Base-by-base conservation (phyloP, 1,140 invertebrate genomes). In the Alviniconcha marisindica region DNA sequence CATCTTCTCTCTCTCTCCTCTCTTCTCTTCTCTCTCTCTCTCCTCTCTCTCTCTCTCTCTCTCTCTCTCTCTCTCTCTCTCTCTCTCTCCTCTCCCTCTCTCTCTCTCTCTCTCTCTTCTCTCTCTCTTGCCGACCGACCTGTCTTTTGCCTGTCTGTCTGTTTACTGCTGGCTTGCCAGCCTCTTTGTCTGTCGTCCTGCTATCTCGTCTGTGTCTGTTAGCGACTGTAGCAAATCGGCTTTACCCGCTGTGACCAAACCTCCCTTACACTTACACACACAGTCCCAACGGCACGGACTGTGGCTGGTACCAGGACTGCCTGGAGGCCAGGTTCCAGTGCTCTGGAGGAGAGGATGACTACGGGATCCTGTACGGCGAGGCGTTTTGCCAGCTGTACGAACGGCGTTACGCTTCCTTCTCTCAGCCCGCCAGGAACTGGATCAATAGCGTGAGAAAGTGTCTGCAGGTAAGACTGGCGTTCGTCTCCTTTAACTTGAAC, bases 381-480 rank as follows among this genome's bases (percentile, higher is more conserved):
- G 38, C 18, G 31, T 71, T 71, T 18, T 71, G 69, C 18, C 33
- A 36, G 31, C 31, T 38, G 18, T 71, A 71, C 69, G 69, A 71
- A 33, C 15, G 36, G 0, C 18, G 38, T 28, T 71, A 31, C 69
- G 4, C 28, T 18, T 3, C 4, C 31, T 28, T 71, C 69, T 71
- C 69, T 71, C 1, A 5, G 12, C 31, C n/a, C 12, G 69, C 31
- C 69, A 36, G 31, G 18, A 18, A 71, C 28, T 71, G 69, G 69
- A 18, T 71, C 7, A 0, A 71, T 2, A 38, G 5, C 18, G 69
- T 36, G 28, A 2, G 69, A 10, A 31, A 36, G 38, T 71, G 69
- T 71, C 7, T 71, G 28, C 69, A 71, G 31, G 69, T 71, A 71
- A 71, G 63, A 14, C n/a, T n/a, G n/a, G n/a, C n/a, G n/a, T n/a